Percentiles rank a stretch among this genome's conserved stretches.
These are phyloP conservation scores for Danio jaintianensis DNA, from an alignment of 2,797 vertebrate genomes.

Conservation along the genomic window DNA sequence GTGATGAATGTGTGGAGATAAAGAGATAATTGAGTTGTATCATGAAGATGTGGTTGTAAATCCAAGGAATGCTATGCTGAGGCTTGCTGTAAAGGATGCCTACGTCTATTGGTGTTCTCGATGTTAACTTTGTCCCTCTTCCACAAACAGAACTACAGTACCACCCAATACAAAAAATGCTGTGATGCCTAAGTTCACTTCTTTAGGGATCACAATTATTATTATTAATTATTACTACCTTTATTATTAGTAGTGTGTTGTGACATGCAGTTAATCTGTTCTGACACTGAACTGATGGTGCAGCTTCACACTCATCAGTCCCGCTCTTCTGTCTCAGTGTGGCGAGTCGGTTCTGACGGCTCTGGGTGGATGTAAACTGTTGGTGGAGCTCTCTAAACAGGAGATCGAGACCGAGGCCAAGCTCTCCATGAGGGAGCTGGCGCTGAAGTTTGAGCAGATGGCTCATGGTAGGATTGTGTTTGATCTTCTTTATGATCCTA, in stretches of 20 bases:
- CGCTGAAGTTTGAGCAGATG: conserved; percentile 84
- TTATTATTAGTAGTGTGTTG: neutral
- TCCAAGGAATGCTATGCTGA: no score
- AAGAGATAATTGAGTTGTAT: no score
- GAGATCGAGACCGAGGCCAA: conserved; percentile 82
- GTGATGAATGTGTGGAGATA: no score
- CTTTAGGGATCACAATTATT: no score
- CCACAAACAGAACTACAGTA: no score
- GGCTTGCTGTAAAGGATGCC: no score
- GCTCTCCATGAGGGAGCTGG: conserved; percentile 83
- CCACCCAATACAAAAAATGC: neutral
- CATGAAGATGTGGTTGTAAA: no score
- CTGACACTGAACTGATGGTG: neutral
- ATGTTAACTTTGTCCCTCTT: no score
- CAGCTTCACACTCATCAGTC: neutral
- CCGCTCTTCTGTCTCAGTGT: conserved; percentile 61
- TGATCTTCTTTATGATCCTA: neutral
- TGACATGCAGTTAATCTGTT: neutral
- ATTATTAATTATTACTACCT: no score
- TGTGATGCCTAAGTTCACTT: no score
- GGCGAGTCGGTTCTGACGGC: conserved; percentile 84
- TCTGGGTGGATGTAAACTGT: conserved; percentile 83
- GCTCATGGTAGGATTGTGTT: conserved; percentile 79
- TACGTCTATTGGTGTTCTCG: no score
- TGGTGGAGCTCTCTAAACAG: conserved; percentile 84